Percentiles rank a stretch among this genome's conserved stretches.
Evolutionary conservation across 2,888 invertebrate genomes (phyloP).

Genomic region (Micoletzkya japonica): DNA sequence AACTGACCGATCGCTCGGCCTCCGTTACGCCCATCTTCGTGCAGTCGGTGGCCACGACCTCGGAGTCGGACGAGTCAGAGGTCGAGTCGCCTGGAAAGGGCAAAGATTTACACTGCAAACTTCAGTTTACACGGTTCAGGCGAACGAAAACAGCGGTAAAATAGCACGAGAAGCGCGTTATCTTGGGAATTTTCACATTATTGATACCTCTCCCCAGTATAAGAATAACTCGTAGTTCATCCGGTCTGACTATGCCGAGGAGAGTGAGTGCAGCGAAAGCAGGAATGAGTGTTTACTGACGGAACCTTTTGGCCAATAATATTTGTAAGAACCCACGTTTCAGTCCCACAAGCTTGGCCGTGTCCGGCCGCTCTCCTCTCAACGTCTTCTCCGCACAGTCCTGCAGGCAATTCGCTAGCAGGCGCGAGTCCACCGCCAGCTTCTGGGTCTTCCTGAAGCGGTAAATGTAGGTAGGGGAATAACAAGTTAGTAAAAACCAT

Average conservation of each 20-base stretch:
- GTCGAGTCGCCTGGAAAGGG: slow-evolving; percentile 19
- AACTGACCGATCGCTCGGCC: slow-evolving; percentile 24
- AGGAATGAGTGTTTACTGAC: too few relatives aligned
- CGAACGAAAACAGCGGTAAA: too few relatives aligned
- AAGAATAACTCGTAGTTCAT: too few relatives aligned
- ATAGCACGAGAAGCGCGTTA: too few relatives aligned
- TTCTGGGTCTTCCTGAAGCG: slow-evolving; percentile 25
- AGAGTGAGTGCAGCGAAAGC: too few relatives aligned
- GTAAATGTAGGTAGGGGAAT: neutral
- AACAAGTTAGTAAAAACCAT: too few relatives aligned
- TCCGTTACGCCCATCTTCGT: slow-evolving; percentile 10
- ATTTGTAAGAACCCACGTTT: too few relatives aligned
- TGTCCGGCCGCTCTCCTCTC: slow-evolving; percentile 22
- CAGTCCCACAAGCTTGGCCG: slow-evolving; percentile 7
- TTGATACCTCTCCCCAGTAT: too few relatives aligned
- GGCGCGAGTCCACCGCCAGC: slow-evolving; percentile 11
- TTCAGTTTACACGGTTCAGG: neutral
- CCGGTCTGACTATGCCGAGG: too few relatives aligned
- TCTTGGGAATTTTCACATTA: too few relatives aligned
- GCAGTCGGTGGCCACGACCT: slow-evolving; percentile 16
- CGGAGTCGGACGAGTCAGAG: slow-evolving; percentile 25
- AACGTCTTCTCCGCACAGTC: slow-evolving; percentile 24
- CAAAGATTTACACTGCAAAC: too few relatives aligned
- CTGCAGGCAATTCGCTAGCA: slow-evolving; percentile 4
- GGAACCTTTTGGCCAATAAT: too few relatives aligned